These are phyloP conservation scores for Paelopatides confundens DNA, from an alignment of 53 echinoderm and acorn worm genomes.

Conservation along the genomic window DNA sequence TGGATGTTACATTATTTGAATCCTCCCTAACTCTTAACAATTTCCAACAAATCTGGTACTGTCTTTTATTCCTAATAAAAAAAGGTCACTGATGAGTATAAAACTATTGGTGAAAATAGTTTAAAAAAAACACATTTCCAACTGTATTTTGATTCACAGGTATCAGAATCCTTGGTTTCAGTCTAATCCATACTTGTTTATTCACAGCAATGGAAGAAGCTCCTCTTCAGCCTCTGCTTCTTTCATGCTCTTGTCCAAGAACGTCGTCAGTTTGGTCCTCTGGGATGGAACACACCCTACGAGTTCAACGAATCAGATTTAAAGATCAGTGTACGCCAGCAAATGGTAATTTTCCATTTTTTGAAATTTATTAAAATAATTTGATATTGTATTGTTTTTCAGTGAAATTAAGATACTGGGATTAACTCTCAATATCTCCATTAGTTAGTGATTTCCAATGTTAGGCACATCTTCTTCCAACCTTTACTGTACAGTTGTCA, in stretches of 20 bases:
- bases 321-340: slow-evolving; percentile 92
- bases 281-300: slow-evolving; percentile 95
- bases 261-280: slow-evolving; percentile 92
- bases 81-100: too few relatives aligned
- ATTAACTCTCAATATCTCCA: too few relatives aligned
- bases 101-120: too few relatives aligned
- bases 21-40: neutral
- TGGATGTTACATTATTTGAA: neutral
- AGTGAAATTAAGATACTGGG: too few relatives aligned
- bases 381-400: too few relatives aligned
- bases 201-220: slow-evolving; percentile 82
- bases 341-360: slow-evolving; percentile 82
- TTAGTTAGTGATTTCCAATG: too few relatives aligned
- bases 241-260: slow-evolving; percentile 97
- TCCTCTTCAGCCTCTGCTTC: slow-evolving; percentile 91
- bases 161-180: too few relatives aligned
- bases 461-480: too few relatives aligned
- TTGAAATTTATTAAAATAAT: too few relatives aligned
- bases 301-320: slow-evolving; percentile 98
- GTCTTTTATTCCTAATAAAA: too few relatives aligned
- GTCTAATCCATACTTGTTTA: neutral
- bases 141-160: neutral
- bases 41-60: neutral
- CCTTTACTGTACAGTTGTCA: too few relatives aligned
- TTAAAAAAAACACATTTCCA: too few relatives aligned